Percentiles rank a stretch among this genome's conserved stretches.
Conservation (phyloP, 2,113 vertebrate genomes). For the Centropus unirufus region DNA sequence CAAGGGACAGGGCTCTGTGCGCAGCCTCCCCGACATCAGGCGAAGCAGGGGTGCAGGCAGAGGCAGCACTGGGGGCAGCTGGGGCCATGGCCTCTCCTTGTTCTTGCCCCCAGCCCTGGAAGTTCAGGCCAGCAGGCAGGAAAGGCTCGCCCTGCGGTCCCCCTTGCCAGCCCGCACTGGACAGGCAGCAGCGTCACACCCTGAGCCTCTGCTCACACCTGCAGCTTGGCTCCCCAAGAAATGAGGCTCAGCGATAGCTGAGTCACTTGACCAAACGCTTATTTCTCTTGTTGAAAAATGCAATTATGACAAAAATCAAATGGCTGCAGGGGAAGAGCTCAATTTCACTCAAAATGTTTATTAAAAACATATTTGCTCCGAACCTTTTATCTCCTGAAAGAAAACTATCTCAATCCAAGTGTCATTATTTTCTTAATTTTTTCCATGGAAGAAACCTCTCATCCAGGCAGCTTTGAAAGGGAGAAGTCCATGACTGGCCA, state of each 20-base stretch:
- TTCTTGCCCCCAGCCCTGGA: neutral
- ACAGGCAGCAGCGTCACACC: neutral
- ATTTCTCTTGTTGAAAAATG: neutral
- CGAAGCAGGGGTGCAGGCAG: neutral
- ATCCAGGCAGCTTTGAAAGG: neutral
- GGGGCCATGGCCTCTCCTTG: neutral
- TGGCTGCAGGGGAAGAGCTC: neutral
- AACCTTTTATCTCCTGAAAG: neutral
- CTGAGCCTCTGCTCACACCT: neutral
- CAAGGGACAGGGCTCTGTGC: neutral
- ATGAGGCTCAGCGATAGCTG: neutral
- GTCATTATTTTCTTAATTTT: neutral
- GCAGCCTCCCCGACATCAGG: neutral
- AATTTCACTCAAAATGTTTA: conserved; percentile 34
- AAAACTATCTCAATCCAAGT: neutral
- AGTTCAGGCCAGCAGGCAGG: neutral
- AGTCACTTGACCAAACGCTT: neutral
- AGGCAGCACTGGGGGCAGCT: fast-evolving
- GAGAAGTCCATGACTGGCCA: fast-evolving
- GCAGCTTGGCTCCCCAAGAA: neutral
- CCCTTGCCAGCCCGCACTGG: neutral
- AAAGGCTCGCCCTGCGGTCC: neutral
- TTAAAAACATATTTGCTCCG: conserved; percentile 23
- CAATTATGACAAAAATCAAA: conserved; percentile 4
- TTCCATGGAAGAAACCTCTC: neutral